A percentile compares a stretch with the other conserved stretches of the same genome.
Evolutionary conservation across 2,113 vertebrate species (phyloP).

Genomic region (human (Homo sapiens)): GRCh38 chr16:62853001-62853500

Average conservation of each 20-base stretch:
- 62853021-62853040: not conserved
- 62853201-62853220: not conserved
- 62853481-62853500: not conserved
- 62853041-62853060: not conserved
- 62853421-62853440: not conserved
- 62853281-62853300: not conserved
- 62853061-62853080: not conserved
- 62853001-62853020: not conserved
- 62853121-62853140: not conserved
- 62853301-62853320: not conserved
- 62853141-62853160: not conserved
- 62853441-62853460: not conserved
- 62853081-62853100: not conserved
- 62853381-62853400: not conserved
- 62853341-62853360: constrained; percentile 15
- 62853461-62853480: not conserved
- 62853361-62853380: not conserved
- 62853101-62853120: not conserved
- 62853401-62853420: not conserved
- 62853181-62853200: not conserved
- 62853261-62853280: not conserved
- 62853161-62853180: not conserved
- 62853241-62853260: not conserved
- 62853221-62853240: not conserved
- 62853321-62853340: not conserved